These are phyloP conservation scores for Eupsittula cactorum DNA, from an alignment of 2,113 vertebrate genomes.

Conservation along the genomic window DNA sequence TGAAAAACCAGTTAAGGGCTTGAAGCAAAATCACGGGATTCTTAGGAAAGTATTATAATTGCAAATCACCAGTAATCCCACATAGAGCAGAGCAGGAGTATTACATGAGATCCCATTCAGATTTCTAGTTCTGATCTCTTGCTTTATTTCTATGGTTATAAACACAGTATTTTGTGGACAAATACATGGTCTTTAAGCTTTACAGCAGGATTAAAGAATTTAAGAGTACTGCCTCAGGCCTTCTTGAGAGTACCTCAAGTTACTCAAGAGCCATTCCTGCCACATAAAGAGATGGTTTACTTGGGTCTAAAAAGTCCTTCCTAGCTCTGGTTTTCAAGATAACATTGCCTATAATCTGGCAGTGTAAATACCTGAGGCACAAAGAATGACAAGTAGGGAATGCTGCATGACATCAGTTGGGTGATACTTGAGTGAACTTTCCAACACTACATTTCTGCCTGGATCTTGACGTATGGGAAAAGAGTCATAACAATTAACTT, in stretches of 20 bases:
- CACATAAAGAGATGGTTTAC: not conserved
- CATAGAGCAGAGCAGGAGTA: not conserved
- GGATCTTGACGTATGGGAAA: not conserved
- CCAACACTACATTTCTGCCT: not conserved
- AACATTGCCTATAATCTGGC: not conserved
- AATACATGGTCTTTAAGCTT: not conserved
- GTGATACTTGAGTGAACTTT: not conserved
- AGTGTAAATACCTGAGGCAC: not conserved
- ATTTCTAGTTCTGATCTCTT: not conserved
- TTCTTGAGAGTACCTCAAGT: not conserved
- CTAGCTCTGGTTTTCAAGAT: not conserved
- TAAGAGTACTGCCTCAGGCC: not conserved
- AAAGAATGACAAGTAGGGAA: not conserved
- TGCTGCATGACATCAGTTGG: not conserved
- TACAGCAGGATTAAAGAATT: not conserved
- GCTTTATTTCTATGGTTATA: conserved; percentile 7
- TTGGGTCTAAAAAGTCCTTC: not conserved
- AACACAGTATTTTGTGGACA: not conserved
- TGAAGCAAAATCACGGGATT: conserved; percentile 10
- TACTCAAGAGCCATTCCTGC: not conserved
- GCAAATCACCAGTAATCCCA: conserved; percentile 10
- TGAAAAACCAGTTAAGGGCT: conserved; percentile 35
- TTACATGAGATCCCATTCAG: not conserved
- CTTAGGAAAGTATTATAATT: not conserved
- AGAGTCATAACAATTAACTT: not conserved